Evolutionary conservation across 2,113 vertebrate species (phyloP).

Genomic region (Anguilla rostrata): DNA sequence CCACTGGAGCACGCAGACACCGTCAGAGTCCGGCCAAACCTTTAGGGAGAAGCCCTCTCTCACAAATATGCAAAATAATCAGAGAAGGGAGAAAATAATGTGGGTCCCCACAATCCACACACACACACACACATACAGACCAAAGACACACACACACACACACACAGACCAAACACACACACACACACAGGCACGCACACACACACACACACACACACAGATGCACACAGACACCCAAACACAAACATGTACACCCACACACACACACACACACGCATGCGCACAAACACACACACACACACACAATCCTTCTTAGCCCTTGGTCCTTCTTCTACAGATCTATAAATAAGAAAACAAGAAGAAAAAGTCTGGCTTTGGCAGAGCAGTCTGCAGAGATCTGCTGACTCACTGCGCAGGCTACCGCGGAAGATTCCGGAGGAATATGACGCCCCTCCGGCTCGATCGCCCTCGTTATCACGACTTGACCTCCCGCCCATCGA

Average conservation of each 20-base stretch:
- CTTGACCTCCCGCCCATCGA: constrained; percentile 16
- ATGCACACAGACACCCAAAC: neutral
- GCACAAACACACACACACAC: neutral
- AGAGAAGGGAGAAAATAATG: neutral
- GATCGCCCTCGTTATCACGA: constrained; percentile 31
- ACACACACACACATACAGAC: too few species aligned
- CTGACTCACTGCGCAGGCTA: constrained; percentile 47
- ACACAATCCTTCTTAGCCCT: neutral
- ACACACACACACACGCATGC: neutral
- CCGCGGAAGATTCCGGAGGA: constrained; percentile 39
- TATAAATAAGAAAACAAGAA: constrained; percentile 39
- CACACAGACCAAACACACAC: neutral
- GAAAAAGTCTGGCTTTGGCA: constrained; percentile 51
- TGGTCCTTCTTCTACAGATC: constrained; percentile 37
- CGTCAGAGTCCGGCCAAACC: constrained; percentile 54
- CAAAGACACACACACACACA: neutral
- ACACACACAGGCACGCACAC: neutral
- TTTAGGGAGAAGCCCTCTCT: constrained; percentile 38
- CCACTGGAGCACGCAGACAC: constrained; percentile 51
- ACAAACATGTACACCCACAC: neutral
- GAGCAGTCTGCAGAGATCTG: constrained; percentile 32
- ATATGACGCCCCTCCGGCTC: constrained; percentile 20
- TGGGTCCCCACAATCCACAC: neutral
- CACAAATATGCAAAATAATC: constrained; percentile 26
- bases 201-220: neutral